Evolutionary conservation across 2,797 vertebrate genomes (phyloP).

Genomic region (Perodicticus potto): DNA sequence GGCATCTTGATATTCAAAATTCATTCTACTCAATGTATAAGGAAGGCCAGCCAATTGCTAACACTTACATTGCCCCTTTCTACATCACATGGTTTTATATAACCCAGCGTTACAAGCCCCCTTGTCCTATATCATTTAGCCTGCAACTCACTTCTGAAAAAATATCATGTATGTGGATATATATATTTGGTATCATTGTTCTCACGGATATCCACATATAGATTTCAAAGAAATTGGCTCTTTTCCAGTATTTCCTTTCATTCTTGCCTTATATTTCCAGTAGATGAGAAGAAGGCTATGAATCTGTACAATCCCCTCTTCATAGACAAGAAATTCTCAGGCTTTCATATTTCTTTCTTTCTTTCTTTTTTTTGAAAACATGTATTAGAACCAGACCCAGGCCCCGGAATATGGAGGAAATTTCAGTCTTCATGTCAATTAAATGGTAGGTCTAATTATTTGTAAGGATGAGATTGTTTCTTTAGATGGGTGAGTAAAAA

Average conservation of each 20-base stretch:
- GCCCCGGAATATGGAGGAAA: neutral
- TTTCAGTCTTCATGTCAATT: constrained; percentile 38
- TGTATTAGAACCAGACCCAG: constrained; percentile 23
- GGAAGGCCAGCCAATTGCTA: neutral
- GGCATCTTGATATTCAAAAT: neutral
- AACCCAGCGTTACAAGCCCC: neutral
- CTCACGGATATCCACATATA: neutral
- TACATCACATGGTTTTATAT: neutral
- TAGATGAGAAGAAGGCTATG: neutral
- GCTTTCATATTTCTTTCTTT: neutral
- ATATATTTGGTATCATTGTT: neutral
- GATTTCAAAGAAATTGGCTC: constrained; percentile 33
- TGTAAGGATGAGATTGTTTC: constrained; percentile 10
- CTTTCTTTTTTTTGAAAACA: neutral
- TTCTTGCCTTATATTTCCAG: neutral
- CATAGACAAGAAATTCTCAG: neutral
- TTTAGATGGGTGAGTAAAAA: neutral
- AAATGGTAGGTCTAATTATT: neutral
- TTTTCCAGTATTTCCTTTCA: constrained; percentile 41
- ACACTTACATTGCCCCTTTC: neutral
- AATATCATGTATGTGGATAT: too few species aligned
- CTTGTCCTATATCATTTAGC: neutral
- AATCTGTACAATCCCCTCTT: constrained; percentile 20
- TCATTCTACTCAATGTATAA: neutral
- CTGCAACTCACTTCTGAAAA: neutral